Base-by-base conservation (phyloP, 2,888 invertebrate species). In the Agonopterix heracliana region DNA sequence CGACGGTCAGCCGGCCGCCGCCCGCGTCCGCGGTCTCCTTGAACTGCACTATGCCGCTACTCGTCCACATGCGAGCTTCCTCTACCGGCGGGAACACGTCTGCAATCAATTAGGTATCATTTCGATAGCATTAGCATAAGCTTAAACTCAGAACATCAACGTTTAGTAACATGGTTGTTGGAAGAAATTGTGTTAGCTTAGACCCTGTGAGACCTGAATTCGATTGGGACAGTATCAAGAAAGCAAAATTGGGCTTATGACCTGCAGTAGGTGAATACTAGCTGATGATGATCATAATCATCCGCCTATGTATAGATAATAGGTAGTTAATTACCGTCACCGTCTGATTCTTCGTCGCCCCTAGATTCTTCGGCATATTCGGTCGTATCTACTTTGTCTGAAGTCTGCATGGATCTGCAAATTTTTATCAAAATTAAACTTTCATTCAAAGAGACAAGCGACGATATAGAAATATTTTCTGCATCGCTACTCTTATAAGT, bases 1-100 rank as follows among this genome's bases (percentile, higher is more conserved):
- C 96, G 13, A 99, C 96, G 66, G 95, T 94, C 52, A 99, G 94
- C 12, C 96, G 93, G 14, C 98, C 95, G 72, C 98, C 96, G 42
- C 95, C 94, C 52, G 92, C 92, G 34, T 91, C 89, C 9, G 98
- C 95, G 0, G 95, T 92, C 54, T 94, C 93, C 81, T 99, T 99
- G 86, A 99, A 99, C 65, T 93, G 93, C 40, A 91, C 92, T 36
- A 98, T 92, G 59, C 98, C 97, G 2, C 89, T 83, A 38, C 96
- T 91, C 0, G 98, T 99, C 99, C 99, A 99, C 95, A 99, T 97
- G 54, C 96, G 96, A 0, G 98, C 96, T 26, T 93, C 91, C 36
- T 92, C 90, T 50, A 95, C 90, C 69, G 65, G 88, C 74, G 66
- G 71, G 52, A 87, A 74, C 2, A 74, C 71, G 52, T 89, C 85